Evolutionary conservation across 1,140 invertebrate genomes (phyloP), one percentile per base, ranked within the genome.

Genomic region (Drosophila arizonae): DNA sequence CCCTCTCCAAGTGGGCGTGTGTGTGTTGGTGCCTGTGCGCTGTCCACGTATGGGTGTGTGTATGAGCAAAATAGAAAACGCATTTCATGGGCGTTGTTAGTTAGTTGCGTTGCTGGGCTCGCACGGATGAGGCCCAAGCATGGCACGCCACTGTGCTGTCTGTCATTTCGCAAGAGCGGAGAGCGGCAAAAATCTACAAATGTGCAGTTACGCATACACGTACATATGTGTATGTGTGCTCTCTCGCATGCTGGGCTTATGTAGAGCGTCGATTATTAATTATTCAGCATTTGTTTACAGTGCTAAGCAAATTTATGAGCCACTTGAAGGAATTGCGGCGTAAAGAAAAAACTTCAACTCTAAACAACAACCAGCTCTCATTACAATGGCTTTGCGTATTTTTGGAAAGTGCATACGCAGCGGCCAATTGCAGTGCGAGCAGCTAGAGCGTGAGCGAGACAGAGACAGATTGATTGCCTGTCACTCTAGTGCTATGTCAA

Each of bases 41-140:
- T 57, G 28, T 13, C 26, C 28, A 30, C 62, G 39, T 30, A 17
- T 71, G 57, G 28, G 28, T 58, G 21, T 24, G 46, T 36, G 39
- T 55, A 63, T 73, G 71, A 77, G 84, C 58, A 67, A 67, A 76
- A 67, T 66, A 72, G 68, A 76, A 76, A 76, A 72, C 69, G 68
- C 69, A 76, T 72, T 67, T 43, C 43, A 63, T 56, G 39, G 54
- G 57, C 66, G 51, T 67, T 50, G 30, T 62, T 57, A 26, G 30
- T 68, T 51, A 54, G 58, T 62, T 51, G 11, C 21, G 28, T n/a
- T 62, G 55, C 8, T 21, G 15, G 39, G 10, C 50, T 33, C 11
- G 15, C 48, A 26, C 5, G 5, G 4, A 26, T 26, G 21, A 50
- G 21, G 21, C 11, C 4, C 17, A 15, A 21, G 28, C 13, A 30